Evolutionary conservation across 2,113 vertebrate species (phyloP).

Genomic region (Oophaga pumilio): DNA sequence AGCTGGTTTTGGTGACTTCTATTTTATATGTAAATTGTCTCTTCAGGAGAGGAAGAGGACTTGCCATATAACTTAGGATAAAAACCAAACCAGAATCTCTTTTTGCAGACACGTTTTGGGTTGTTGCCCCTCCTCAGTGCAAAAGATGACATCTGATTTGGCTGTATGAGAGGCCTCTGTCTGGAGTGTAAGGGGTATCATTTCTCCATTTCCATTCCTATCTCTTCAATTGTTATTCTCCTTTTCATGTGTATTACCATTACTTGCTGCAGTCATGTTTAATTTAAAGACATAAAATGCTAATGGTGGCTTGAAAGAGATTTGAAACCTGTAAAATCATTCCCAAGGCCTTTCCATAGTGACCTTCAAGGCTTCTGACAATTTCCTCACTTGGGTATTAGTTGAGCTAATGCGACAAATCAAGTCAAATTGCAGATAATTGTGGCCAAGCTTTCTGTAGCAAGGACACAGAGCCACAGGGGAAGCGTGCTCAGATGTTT

Average conservation of each 20-base stretch:
- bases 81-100: too few relatives aligned
- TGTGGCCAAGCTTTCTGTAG: slow-evolving; percentile 31
- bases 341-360: slow-evolving; percentile 9
- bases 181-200: too few relatives aligned
- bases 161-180: too few relatives aligned
- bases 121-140: too few relatives aligned
- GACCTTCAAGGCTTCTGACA: slow-evolving; percentile 18
- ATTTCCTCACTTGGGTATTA: slow-evolving; percentile 8
- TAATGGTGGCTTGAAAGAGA: background rate
- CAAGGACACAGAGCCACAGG: slow-evolving; percentile 34
- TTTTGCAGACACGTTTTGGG: too few relatives aligned
- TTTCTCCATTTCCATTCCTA: too few relatives aligned
- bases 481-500: slow-evolving; percentile 14
- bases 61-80: too few relatives aligned
- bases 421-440: slow-evolving; percentile 30
- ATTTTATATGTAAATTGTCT: too few relatives aligned
- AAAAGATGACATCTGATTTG: too few relatives aligned
- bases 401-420: slow-evolving; percentile 31
- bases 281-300: background rate
- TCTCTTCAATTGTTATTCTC: background rate
- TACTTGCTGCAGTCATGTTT: background rate
- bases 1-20: too few relatives aligned
- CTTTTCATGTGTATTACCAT: background rate
- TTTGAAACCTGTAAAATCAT: slow-evolving; percentile 20
- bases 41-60: too few relatives aligned